Base-by-base conservation (phyloP, 2,888 invertebrate genomes). In the Alloscopus bannaensis region DNA sequence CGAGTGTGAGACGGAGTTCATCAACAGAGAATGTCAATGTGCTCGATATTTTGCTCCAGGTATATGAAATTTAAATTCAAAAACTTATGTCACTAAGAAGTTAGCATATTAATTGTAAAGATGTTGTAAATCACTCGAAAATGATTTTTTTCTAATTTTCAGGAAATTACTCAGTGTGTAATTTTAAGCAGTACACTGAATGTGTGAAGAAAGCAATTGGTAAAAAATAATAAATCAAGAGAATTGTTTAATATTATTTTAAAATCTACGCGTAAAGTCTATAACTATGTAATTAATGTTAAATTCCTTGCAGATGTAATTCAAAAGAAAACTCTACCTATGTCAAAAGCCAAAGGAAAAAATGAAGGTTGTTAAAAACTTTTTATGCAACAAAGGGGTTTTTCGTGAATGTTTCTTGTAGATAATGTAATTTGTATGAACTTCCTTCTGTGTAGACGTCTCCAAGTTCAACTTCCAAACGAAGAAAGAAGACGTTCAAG, bases 1-100 rank as follows among this genome's bases (percentile, higher is more conserved):
- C 11, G 86, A 86, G 47, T 86, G 86, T 70, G 86, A 86, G 75
- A 86, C 79, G 0, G 84, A 86, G 57, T 86, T 84, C 59, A 81
- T 86, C 28, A 60, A 73, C 52, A 75, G 84, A 16, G 81, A 84
- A 45, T 86, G 86, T 71, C 65, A 82, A 52, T 86, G 86, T 64
- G 81, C 82, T 8, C 80, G 84, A 0, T 86, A 86, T 59, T 86
- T 79, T 76, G 72, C 83, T 22, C 85, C 86, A 60, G 86, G 86
- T 83, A 75, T 36, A 20, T 18, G 11, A 40, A n/a, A n/a, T n/a
- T 66, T 18, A 24, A 20, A 6, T 64, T 45, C 40, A 36, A 36
- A 36, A 36, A 13, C 36, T 36, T 13, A 36, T 36, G 36, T n/a
- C n/a, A n/a, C n/a, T n/a, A 36, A 13, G 13, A 36, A 36, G 13